Percentiles rank a stretch among this genome's conserved stretches.
Conservation (phyloP, 2,888 invertebrate species). For the Endotricha flammealis region DNA sequence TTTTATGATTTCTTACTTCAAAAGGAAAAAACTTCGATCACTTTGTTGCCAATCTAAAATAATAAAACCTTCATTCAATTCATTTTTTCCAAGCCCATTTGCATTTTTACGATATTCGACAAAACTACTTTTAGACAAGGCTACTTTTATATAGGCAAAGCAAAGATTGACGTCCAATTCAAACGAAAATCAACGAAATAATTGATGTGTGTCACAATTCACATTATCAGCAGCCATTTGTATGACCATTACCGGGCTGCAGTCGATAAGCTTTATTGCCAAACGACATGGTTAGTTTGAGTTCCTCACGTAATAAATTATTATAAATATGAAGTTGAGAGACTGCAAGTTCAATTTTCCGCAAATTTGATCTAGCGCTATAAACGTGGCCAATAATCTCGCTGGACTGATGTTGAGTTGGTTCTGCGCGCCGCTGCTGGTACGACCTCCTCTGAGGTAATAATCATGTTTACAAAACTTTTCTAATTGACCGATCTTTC, state of each 20-base stretch:
- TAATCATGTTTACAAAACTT: slow-evolving; percentile 39
- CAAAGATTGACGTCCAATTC: slow-evolving; percentile 17
- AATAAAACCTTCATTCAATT: no score
- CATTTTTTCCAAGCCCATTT: no score
- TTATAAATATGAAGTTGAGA: slow-evolving; percentile 64
- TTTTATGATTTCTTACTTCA: no score
- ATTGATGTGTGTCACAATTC: slow-evolving; percentile 62
- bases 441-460: slow-evolving; percentile 10
- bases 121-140: no score
- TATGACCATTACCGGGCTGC: slow-evolving; percentile 58
- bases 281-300: slow-evolving; percentile 73
- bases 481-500: slow-evolving; percentile 38
- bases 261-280: slow-evolving; percentile 69
- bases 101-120: no score
- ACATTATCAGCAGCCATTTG: slow-evolving; percentile 58
- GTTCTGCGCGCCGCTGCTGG: slow-evolving; percentile 3
- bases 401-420: slow-evolving; percentile 17
- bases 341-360: slow-evolving; percentile 68
- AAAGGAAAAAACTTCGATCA: no score
- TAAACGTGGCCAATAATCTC: slow-evolving; percentile 41
- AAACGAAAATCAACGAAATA: slow-evolving; percentile 50
- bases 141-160: no score
- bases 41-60: no score
- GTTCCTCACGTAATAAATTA: slow-evolving; percentile 67
- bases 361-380: slow-evolving; percentile 68